Evolutionary conservation across 2,888 invertebrate genomes (phyloP).

Genomic region (Keiferia lycopersicella): DNA sequence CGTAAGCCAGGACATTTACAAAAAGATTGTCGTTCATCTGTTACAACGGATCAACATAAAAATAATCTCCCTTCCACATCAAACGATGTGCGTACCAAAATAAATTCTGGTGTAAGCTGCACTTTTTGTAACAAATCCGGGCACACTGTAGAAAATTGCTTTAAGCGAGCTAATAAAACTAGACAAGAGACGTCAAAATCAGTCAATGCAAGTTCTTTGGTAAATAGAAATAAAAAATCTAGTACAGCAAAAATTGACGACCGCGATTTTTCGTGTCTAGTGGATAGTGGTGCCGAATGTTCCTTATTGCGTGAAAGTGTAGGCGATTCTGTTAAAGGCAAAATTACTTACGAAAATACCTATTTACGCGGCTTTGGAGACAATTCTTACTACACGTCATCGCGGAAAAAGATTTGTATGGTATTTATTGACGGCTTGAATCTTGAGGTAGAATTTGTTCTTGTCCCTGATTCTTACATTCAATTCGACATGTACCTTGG

Average conservation of each 20-base stretch:
- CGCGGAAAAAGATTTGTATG: constrained; percentile 3
- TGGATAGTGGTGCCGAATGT: constrained; percentile 28
- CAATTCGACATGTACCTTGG: constrained; percentile 19
- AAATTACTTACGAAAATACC: constrained; percentile 17
- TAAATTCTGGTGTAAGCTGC: neutral
- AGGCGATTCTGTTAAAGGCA: constrained; percentile 23
- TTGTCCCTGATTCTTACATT: constrained; percentile 19
- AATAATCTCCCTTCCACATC: neutral
- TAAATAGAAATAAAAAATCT: neutral
- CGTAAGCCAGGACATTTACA: constrained; percentile 26
- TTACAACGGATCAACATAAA: neutral
- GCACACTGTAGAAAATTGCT: constrained; percentile 27
- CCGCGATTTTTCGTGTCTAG: constrained; percentile 1
- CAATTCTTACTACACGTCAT: neutral
- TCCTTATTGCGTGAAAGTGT: constrained; percentile 25
- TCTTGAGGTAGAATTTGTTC: constrained; percentile 20
- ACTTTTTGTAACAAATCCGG: constrained; percentile 26
- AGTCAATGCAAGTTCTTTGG: neutral
- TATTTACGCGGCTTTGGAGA: constrained; percentile 22
- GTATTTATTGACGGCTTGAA: constrained; percentile 13
- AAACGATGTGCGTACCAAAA: neutral
- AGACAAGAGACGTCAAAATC: constrained; percentile 1
- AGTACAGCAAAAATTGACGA: constrained; percentile 4
- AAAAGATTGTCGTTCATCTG: constrained; percentile 21
- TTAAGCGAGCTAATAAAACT: constrained; percentile 8